Percentiles rank a stretch among this genome's conserved stretches.
These are phyloP conservation scores for Empidonax traillii DNA, from an alignment of 2,113 vertebrate genomes.

Conservation along the genomic window DNA sequence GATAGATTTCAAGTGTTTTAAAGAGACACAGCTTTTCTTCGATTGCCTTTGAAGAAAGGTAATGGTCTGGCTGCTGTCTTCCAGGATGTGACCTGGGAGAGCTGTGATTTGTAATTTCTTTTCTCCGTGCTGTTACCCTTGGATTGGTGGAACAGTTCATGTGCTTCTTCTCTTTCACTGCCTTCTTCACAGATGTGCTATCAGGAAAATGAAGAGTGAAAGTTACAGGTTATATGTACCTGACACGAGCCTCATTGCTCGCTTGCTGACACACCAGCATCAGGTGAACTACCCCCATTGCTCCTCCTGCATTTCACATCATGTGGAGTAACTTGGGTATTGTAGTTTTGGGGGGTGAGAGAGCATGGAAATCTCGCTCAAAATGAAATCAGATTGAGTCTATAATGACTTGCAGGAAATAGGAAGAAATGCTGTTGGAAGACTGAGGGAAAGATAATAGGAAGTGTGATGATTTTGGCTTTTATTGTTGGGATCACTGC, in stretches of 20 bases:
- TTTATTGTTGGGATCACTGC: not conserved
- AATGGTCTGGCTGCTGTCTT: not conserved
- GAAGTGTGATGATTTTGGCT: not conserved
- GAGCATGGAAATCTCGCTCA: not conserved
- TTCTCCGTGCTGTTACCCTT: not conserved
- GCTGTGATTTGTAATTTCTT: not conserved
- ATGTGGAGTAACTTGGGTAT: not conserved
- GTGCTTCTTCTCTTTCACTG: not conserved
- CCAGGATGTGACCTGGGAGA: not conserved
- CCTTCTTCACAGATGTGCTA: not conserved
- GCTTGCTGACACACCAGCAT: not conserved
- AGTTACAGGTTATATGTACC: not conserved
- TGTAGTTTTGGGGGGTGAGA: not conserved
- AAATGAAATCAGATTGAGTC: not conserved
- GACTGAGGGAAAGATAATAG: not conserved
- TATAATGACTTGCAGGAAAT: not conserved
- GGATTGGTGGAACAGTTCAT: not conserved
- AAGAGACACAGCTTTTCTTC: not conserved
- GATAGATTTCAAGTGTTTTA: not conserved
- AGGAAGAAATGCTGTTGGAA: not conserved
- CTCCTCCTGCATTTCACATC: not conserved
- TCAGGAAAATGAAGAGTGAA: not conserved
- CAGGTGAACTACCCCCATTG: not conserved
- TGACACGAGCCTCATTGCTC: not conserved
- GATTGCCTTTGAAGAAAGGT: not conserved